A percentile compares a stretch with the other conserved stretches of the same genome.
phyloP scores from a whole-genome alignment of 2,113 vertebrate genomes.

The Tinamus guttatus region DNA sequence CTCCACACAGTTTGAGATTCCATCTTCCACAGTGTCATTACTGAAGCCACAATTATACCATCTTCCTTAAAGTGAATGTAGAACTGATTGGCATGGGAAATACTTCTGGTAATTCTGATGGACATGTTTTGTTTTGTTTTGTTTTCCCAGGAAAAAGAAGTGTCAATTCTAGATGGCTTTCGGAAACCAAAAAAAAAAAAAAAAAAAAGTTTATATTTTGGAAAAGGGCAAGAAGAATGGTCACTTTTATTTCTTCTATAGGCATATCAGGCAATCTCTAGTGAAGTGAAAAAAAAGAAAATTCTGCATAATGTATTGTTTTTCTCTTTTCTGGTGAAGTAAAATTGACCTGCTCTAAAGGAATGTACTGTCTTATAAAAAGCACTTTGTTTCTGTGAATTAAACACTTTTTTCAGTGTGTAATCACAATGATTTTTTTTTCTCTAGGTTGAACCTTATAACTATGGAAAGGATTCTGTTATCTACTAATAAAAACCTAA shows the following conservation, averaged over 20 bases:
- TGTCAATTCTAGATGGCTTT: neutral
- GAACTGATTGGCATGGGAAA: neutral
- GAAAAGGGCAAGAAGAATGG: neutral
- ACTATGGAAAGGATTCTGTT: neutral
- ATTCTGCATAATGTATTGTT: neutral
- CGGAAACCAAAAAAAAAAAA: neutral
- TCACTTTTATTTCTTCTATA: neutral
- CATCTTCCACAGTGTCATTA: neutral
- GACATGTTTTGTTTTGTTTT: neutral
- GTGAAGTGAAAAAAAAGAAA: neutral
- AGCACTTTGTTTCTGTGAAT: neutral
- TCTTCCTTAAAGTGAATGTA: neutral
- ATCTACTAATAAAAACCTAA: conserved; percentile 33
- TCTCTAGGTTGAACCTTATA: neutral
- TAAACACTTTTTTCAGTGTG: neutral
- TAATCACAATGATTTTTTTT: neutral
- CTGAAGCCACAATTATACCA: neutral
- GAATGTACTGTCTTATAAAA: neutral
- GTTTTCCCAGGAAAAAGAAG: rapidly evolving
- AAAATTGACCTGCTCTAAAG: neutral
- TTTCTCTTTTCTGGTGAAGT: neutral
- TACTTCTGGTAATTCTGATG: neutral
- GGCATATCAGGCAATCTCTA: neutral
- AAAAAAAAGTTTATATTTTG: neutral
- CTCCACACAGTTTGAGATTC: neutral